phyloP scores from a whole-genome alignment of 1,140 invertebrate genomes.

The Drosophila triauraria region DNA sequence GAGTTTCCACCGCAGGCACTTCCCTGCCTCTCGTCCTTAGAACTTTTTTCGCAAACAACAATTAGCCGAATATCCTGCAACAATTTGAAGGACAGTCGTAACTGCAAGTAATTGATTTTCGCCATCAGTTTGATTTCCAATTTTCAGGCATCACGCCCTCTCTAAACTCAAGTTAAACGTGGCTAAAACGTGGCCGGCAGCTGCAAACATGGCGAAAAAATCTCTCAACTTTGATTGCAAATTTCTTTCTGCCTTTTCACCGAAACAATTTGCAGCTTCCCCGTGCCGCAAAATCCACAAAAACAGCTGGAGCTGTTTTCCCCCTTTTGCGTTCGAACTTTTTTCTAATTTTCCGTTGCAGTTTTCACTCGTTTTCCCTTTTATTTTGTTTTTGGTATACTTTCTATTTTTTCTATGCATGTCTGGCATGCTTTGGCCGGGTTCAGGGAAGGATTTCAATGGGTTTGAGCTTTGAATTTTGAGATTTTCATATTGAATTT shows the following conservation, averaged over 20 bases:
- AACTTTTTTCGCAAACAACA: conserved; percentile 32
- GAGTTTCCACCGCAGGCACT: conserved; percentile 31
- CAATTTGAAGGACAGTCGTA: conserved; percentile 22
- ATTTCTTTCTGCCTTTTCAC: conserved; percentile 58
- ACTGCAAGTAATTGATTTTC: conserved; percentile 67
- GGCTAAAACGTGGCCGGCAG: conserved; percentile 27
- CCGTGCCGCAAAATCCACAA: conserved; percentile 28
- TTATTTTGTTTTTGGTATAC: conserved; percentile 8
- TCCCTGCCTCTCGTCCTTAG: conserved; percentile 3
- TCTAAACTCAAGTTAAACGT: conserved; percentile 38
- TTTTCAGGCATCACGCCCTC: conserved; percentile 25
- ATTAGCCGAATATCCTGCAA: conserved; percentile 33
- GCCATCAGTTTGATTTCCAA: conserved; percentile 69
- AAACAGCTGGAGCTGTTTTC: conserved; percentile 10
- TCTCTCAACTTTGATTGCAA: conserved; percentile 76
- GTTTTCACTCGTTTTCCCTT: conserved; percentile 33
- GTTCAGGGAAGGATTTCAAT: conserved; percentile 14
- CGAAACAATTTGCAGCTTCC: conserved; percentile 54
- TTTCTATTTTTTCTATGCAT: conserved; percentile 17
- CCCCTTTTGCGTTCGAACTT: conserved; percentile 7
- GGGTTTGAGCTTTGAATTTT: neutral
- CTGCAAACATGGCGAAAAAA: conserved; percentile 32
- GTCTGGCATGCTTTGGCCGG: neutral
- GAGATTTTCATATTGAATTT: neutral
- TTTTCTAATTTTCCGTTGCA: conserved; percentile 56